Percentiles rank a stretch among this genome's conserved stretches.
These are phyloP conservation scores for Microtus oregoni DNA, from an alignment of 2,113 vertebrate genomes.

Conservation along the genomic window DNA sequence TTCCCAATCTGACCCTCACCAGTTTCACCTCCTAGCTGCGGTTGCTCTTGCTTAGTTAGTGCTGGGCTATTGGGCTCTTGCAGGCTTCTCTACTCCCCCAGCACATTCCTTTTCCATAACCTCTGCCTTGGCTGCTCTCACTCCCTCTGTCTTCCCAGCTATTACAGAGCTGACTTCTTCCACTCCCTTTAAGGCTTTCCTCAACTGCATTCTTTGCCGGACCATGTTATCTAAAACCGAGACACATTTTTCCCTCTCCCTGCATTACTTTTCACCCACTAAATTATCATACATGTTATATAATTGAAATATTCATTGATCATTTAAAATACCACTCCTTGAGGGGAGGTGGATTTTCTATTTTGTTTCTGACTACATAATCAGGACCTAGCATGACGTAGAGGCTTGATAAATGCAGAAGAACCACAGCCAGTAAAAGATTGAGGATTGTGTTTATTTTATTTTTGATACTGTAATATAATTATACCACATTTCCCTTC, in stretches of 20 bases:
- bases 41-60: neutral
- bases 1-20: neutral
- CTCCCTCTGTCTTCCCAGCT: slow-evolving; percentile 12
- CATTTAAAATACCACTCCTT: neutral
- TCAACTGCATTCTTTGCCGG: neutral
- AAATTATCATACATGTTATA: neutral
- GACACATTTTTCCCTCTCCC: neutral
- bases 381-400: neutral
- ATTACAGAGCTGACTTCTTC: neutral
- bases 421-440: neutral
- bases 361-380: slow-evolving; percentile 19
- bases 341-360: neutral
- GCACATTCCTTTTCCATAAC: neutral
- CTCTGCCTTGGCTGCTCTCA: neutral
- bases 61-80: neutral
- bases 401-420: slow-evolving; percentile 30
- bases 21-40: neutral
- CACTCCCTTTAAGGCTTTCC: neutral
- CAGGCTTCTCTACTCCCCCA: neutral
- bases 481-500: neutral
- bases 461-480: neutral
- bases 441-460: neutral
- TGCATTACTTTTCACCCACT: slow-evolving; percentile 10
- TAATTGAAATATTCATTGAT: slow-evolving; percentile 41
- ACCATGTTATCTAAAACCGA: neutral